These are phyloP conservation scores for Hormaphis cornu DNA, from an alignment of 1,140 invertebrate genomes.

Conservation along the genomic window DNA sequence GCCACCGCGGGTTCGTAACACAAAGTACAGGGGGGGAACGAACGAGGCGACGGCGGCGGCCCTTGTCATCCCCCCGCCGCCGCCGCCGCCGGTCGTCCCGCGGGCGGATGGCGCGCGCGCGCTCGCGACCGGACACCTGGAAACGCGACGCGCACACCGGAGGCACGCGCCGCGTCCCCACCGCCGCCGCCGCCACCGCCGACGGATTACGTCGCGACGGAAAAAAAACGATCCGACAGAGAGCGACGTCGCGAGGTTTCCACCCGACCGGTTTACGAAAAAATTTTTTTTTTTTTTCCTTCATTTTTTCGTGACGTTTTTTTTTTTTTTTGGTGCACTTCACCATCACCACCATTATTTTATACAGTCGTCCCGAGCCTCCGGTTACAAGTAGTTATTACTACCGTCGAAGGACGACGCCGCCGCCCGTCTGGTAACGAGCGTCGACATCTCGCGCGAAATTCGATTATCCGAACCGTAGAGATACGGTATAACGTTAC, in stretches of 20 bases:
- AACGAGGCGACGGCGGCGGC: background rate
- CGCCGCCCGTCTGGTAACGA: too few relatives aligned
- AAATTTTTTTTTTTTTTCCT: background rate
- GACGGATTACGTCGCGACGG: background rate
- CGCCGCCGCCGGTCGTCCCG: background rate
- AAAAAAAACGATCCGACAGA: background rate
- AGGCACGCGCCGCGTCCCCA: conserved; percentile 30
- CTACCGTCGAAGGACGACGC: conserved; percentile 26
- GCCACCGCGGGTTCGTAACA: background rate
- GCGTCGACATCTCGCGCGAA: too few relatives aligned
- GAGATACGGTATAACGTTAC: too few relatives aligned
- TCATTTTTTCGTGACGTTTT: background rate
- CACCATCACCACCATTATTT: background rate
- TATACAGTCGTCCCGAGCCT: conserved; percentile 2
- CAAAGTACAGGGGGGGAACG: background rate
- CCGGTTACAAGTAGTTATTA: conserved; percentile 22
- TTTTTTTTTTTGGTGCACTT: conserved; percentile 19
- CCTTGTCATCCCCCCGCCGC: conserved; percentile 23
- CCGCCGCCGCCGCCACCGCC: background rate
- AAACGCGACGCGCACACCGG: background rate
- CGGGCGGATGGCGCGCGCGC: conserved; percentile 3
- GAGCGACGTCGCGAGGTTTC: background rate
- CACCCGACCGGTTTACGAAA: too few relatives aligned
- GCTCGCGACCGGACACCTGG: background rate
- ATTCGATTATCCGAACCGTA: too few relatives aligned